phyloP scores from a whole-genome alignment of 2,888 invertebrate species.

The Prosopocoilus inquinatus region DNA sequence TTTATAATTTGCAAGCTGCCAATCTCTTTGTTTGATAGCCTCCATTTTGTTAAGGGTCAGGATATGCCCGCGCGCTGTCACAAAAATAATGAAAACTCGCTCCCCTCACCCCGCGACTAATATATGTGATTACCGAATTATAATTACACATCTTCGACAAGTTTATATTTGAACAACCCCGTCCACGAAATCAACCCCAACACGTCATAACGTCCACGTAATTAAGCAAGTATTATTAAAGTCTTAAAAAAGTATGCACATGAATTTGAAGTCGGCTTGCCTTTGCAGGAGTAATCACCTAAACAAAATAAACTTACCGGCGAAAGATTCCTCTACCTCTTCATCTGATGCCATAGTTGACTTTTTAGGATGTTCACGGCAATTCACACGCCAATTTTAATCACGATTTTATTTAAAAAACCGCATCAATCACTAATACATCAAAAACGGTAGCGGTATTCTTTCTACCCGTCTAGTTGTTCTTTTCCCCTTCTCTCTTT shows the following conservation, averaged over 20 bases:
- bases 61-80: conserved; percentile 63
- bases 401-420: conserved; percentile 18
- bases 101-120: conserved; percentile 43
- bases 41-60: conserved; percentile 78
- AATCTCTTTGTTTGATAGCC: conserved; percentile 75
- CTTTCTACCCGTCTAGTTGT: conserved; percentile 28
- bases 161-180: conserved; percentile 6
- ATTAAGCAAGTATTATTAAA: no score
- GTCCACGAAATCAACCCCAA: background rate
- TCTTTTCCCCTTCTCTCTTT: conserved; percentile 28
- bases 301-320: conserved; percentile 66
- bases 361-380: conserved; percentile 6
- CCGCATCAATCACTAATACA: conserved; percentile 26
- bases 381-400: background rate
- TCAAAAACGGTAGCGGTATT: conserved; percentile 25
- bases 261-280: conserved; percentile 43
- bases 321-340: conserved; percentile 82
- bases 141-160: conserved; percentile 35
- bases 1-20: conserved; percentile 57
- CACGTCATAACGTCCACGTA: no score
- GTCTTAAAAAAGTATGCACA: conserved; percentile 31
- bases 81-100: conserved; percentile 55
- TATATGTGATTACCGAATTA: conserved; percentile 42
- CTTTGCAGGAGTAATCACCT: conserved; percentile 39
- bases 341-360: conserved; percentile 78